These are phyloP conservation scores for Podilymbus podiceps DNA, from an alignment of 2,113 vertebrate genomes.

Conservation along the genomic window DNA sequence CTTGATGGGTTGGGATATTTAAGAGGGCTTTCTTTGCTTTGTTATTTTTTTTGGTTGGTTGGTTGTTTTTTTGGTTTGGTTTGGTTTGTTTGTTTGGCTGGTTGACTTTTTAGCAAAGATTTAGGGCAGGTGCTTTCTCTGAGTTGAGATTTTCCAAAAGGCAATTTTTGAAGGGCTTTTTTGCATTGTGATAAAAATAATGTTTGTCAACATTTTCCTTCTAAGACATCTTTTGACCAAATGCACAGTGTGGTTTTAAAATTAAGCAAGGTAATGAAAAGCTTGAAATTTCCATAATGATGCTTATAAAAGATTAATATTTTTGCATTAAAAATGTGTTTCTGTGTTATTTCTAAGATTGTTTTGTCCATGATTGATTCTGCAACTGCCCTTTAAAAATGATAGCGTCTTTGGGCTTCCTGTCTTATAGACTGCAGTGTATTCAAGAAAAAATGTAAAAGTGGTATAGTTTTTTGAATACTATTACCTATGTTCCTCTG, in stretches of 20 bases:
- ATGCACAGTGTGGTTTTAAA: background rate
- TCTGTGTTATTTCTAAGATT: background rate
- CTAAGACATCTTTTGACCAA: background rate
- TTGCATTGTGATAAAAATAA: background rate
- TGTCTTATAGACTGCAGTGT: background rate
- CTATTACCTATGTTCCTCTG: accelerated
- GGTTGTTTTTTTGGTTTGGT: too few relatives aligned
- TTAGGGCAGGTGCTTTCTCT: background rate
- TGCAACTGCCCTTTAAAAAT: background rate
- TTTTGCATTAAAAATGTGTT: background rate
- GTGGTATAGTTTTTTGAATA: background rate
- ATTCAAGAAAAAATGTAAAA: background rate
- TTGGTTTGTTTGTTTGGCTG: background rate
- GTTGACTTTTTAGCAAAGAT: background rate
- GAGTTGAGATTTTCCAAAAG: background rate
- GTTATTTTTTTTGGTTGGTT: background rate
- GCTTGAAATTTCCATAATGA: background rate
- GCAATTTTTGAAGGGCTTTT: background rate
- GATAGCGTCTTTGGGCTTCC: background rate
- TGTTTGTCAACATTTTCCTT: background rate
- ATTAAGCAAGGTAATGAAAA: background rate
- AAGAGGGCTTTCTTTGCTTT: background rate
- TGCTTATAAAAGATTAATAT: background rate
- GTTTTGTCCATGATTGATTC: background rate
- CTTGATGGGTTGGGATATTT: background rate